Evolutionary conservation across 2,797 vertebrate species (phyloP).

Genomic region (Lepus townsendii): DNA sequence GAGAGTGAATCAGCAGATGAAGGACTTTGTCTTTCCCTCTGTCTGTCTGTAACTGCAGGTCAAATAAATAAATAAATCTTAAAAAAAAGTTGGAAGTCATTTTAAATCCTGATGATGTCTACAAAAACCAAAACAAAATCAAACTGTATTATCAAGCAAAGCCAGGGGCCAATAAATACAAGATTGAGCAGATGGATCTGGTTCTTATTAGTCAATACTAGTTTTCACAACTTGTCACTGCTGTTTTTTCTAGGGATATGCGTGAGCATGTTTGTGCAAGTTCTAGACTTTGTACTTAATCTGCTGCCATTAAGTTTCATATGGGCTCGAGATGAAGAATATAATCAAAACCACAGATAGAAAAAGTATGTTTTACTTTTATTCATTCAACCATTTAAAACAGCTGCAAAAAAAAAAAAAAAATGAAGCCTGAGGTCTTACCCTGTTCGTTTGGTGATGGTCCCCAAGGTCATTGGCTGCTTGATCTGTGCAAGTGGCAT

Average conservation of each 20-base stretch:
- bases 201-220: conserved; percentile 68
- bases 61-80: no score
- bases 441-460: conserved; percentile 98
- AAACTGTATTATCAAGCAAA: conserved; percentile 48
- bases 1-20: no score
- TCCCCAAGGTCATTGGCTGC: conserved; percentile 97
- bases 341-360: conserved; percentile 55
- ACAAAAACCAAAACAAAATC: conserved; percentile 56
- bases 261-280: not conserved
- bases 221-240: conserved; percentile 73
- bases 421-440: conserved; percentile 87
- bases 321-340: conserved; percentile 56
- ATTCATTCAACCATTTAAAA: not conserved
- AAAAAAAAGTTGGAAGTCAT: conserved; percentile 53
- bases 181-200: conserved; percentile 21
- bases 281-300: conserved; percentile 39
- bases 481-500: conserved; percentile 98
- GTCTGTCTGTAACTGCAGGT: no score
- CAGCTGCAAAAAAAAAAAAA: not conserved
- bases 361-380: conserved; percentile 23
- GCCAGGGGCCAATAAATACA: not conserved
- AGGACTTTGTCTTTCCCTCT: no score
- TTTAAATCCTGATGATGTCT: conserved; percentile 31
- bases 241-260: conserved; percentile 13
- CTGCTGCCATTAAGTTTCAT: conserved; percentile 38